A percentile compares a stretch with the other conserved stretches of the same genome.
phyloP scores from a whole-genome alignment of 35 echinoderm and acorn worm species.

The Diadema setosum region DNA sequence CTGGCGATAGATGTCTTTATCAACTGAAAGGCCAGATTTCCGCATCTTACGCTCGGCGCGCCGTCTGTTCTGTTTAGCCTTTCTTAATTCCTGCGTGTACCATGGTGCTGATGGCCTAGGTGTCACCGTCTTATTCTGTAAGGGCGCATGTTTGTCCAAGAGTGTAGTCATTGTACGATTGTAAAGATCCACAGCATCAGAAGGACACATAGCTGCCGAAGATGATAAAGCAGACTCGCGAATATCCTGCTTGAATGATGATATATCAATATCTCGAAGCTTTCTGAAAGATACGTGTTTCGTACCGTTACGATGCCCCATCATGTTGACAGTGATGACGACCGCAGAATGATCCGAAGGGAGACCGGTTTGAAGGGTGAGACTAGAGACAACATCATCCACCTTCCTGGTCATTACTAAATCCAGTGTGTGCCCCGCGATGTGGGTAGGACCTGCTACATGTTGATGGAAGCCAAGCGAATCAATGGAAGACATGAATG shows the following conservation, averaged over 20 bases:
- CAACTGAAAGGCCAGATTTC: slow-evolving; percentile 31
- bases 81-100: slow-evolving; percentile 9
- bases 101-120: slow-evolving; percentile 11
- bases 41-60: neutral
- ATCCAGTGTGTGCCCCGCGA: slow-evolving; percentile 14
- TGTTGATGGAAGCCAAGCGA: slow-evolving; percentile 15
- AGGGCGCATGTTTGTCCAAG: slow-evolving; percentile 20
- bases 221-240: neutral
- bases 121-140: slow-evolving; percentile 8
- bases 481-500: neutral
- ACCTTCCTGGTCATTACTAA: slow-evolving; percentile 29
- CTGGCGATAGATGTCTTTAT: slow-evolving; percentile 13
- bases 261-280: too few species aligned
- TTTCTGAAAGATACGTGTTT: too few species aligned
- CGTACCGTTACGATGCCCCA: too few species aligned
- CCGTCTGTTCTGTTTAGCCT: slow-evolving; percentile 30
- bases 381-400: neutral
- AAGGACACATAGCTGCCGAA: neutral
- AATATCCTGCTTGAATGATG: neutral
- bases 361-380: neutral
- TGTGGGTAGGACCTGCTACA: slow-evolving; percentile 2
- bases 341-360: slow-evolving; percentile 38
- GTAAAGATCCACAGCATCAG: slow-evolving; percentile 19
- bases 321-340: too few species aligned
- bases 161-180: neutral